Base-by-base conservation (phyloP, 2,113 vertebrate genomes). In the Xenopus tropicalis region DNA sequence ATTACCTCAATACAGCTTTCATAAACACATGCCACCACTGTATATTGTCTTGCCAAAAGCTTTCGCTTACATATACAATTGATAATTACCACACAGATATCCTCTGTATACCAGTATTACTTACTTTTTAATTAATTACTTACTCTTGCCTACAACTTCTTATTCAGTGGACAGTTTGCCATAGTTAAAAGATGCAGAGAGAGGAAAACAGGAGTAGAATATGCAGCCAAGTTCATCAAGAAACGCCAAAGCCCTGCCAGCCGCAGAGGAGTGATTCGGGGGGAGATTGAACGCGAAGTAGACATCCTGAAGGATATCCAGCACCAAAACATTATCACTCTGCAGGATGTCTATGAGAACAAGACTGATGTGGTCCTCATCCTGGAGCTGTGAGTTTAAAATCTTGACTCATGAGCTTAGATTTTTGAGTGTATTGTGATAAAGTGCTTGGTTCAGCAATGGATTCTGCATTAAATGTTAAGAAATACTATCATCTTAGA, bases 181-280 rank as follows among this genome's bases (percentile, higher is more conserved):
- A 91, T 98, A 0, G 97, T 99, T 83, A 98, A 92, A 86, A 92
- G 89, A 52, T 98, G 96, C 72, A 83, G 56, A 29, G 96, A 98
- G 81, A 96, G 85, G 78, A 92, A 88, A 84, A 91, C 92, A 0
- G 92, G 93, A 0, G 1, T 74, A 1, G 92, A 94, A 44, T 98
- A 86, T 0, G 97, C 97, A 0, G 97, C 95, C 21, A 99, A 99
- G 82, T 98, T 97, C 87, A 97, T 99, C 79, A 98, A 98, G 85
- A 99, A 99, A 83, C 90, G 95, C 0, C 94, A 91, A 84, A 96
- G 89, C 72, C 90, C 80, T 4, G 93, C 83, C 71, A 98, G 97
- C 85, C 88, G 93, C 43, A 91, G 96, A 0, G 97, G 96, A 0
- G 94, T 99, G 59, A 86, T 83, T 14, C 90, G 90, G 0, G 95